Evolutionary conservation across 1,140 invertebrate species (phyloP).

Genomic region (Cheumatopsyche charites): DNA sequence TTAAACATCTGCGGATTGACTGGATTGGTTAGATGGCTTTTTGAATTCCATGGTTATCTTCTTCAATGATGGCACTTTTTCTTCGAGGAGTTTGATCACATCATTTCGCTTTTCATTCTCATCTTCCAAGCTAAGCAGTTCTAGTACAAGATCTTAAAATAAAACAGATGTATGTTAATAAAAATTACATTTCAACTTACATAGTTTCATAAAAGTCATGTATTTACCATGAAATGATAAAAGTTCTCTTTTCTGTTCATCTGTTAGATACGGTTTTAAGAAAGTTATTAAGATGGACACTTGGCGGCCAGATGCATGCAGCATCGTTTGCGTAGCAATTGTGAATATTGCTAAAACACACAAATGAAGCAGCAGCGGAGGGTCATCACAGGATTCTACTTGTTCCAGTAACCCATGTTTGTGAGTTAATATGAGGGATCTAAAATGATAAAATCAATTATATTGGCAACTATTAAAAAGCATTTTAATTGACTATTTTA

Average conservation of each 20-base stretch:
- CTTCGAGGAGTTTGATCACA: constrained; percentile 46
- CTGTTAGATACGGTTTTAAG: constrained; percentile 71
- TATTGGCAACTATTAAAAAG: too few relatives aligned
- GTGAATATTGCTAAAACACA: constrained; percentile 83
- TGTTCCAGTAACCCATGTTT: constrained; percentile 82
- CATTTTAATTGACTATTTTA: too few relatives aligned
- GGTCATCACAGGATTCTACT: constrained; percentile 73
- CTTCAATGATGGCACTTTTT: constrained; percentile 53
- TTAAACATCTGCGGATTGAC: constrained; percentile 26
- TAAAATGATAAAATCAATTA: constrained; percentile 50
- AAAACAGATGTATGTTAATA: too few relatives aligned
- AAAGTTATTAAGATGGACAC: constrained; percentile 80
- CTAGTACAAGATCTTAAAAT: constrained; percentile 67
- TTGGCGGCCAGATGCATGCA: constrained; percentile 91
- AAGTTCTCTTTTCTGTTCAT: constrained; percentile 68
- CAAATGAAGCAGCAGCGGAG: constrained; percentile 84
- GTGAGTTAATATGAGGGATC: constrained; percentile 74
- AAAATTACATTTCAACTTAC: not conserved
- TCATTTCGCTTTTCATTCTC: constrained; percentile 52
- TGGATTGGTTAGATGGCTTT: constrained; percentile 46
- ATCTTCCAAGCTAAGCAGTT: constrained; percentile 60
- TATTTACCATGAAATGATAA: constrained; percentile 76
- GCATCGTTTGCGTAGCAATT: constrained; percentile 75
- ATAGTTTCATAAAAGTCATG: constrained; percentile 4
- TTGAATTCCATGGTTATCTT: constrained; percentile 55